A percentile compares a stretch with the other conserved stretches of the same genome.
Conservation (phyloP, 2,888 invertebrate genomes). For the Altica lythri region DNA sequence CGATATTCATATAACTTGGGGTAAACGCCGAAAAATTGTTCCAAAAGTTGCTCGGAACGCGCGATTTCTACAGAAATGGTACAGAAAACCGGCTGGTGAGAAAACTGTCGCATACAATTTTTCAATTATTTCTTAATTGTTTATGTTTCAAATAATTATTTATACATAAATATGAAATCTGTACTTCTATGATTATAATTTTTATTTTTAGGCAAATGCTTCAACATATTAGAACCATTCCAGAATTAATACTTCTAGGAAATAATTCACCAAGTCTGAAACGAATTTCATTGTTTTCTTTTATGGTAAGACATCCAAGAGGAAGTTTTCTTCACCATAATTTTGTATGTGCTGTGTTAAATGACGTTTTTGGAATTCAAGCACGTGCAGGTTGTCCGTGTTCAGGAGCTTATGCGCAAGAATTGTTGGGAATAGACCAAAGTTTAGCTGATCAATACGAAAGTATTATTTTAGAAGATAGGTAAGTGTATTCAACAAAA, state of each 20-base stretch:
- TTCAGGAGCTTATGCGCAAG: slow-evolving; percentile 83
- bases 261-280: slow-evolving; percentile 68
- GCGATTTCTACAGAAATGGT: too few relatives aligned
- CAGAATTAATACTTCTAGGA: slow-evolving; percentile 79
- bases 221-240: slow-evolving; percentile 77
- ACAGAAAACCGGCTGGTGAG: too few relatives aligned
- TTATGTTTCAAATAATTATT: too few relatives aligned
- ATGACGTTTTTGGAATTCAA: slow-evolving; percentile 91
- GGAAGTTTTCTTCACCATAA: slow-evolving; percentile 88
- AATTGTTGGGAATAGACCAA: slow-evolving; percentile 81
- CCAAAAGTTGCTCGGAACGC: too few relatives aligned
- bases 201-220: slow-evolving; percentile 71
- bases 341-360: slow-evolving; percentile 82
- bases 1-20: too few relatives aligned
- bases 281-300: slow-evolving; percentile 81
- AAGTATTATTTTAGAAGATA: slow-evolving; percentile 67
- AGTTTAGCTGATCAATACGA: slow-evolving; percentile 77
- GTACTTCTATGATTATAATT: too few relatives aligned
- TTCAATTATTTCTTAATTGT: too few relatives aligned
- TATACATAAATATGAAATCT: too few relatives aligned
- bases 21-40: too few relatives aligned
- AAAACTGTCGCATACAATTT: too few relatives aligned
- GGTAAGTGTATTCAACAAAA: slow-evolving; percentile 56
- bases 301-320: slow-evolving; percentile 80
- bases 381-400: slow-evolving; percentile 80